These are phyloP conservation scores for Cataglyphis livida DNA, from an alignment of 2,888 invertebrate genomes.

Conservation along the genomic window DNA sequence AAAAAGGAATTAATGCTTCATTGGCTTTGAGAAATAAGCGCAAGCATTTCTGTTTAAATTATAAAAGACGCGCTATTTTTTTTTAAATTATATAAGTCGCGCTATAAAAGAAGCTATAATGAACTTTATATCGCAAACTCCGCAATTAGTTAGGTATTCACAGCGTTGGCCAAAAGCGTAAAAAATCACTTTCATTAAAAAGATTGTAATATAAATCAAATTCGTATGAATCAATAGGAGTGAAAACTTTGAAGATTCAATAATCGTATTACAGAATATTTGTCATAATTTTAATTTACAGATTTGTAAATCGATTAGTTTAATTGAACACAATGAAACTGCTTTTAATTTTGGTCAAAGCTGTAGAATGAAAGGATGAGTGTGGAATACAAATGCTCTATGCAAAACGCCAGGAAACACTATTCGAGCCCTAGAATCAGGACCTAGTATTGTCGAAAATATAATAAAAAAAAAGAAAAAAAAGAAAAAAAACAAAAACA, in stretches of 20 bases:
- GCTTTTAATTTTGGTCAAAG: slow-evolving; percentile 28
- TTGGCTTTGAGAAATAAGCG: slow-evolving; percentile 77
- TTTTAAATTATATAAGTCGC: slow-evolving; percentile 71
- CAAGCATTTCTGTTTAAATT: slow-evolving; percentile 74
- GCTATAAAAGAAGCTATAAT: slow-evolving; percentile 69
- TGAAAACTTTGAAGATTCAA: neutral
- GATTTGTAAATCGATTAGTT: neutral
- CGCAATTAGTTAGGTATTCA: slow-evolving; percentile 57
- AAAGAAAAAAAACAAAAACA: slow-evolving; percentile 6
- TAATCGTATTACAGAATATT: neutral
- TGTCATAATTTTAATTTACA: neutral
- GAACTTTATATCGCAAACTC: slow-evolving; percentile 51
- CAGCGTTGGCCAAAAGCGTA: slow-evolving; percentile 37
- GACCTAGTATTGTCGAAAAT: slow-evolving; percentile 11
- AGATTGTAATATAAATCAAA: neutral
- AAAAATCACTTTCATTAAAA: slow-evolving; percentile 1
- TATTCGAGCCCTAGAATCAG: slow-evolving; percentile 38
- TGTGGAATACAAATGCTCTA: slow-evolving; percentile 64
- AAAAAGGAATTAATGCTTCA: slow-evolving; percentile 76
- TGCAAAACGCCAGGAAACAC: slow-evolving; percentile 68
- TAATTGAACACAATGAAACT: slow-evolving; percentile 6
- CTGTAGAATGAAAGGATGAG: slow-evolving; percentile 60
- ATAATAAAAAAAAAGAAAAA: slow-evolving; percentile 7
- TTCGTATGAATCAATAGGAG: neutral
- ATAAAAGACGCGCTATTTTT: slow-evolving; percentile 39